phyloP scores from a whole-genome alignment of 2,113 vertebrate genomes.

The Phoenicopterus ruber region DNA sequence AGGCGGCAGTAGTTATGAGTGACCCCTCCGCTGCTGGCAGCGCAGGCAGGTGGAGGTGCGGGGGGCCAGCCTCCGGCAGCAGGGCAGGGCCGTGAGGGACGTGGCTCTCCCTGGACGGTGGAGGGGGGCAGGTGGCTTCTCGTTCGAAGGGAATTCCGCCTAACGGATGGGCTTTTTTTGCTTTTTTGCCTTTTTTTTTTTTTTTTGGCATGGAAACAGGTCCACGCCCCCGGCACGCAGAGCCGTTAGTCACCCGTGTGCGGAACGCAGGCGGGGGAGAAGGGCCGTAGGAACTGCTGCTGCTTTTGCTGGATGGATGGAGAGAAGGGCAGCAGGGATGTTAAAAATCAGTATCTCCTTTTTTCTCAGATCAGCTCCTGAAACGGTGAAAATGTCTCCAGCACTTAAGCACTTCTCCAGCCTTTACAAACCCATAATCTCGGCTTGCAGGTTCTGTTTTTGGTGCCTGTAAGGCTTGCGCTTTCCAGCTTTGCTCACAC shows the following conservation, averaged over 20 bases:
- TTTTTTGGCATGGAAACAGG: neutral
- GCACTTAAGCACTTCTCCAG: neutral
- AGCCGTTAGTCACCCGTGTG: neutral
- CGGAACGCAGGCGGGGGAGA: neutral
- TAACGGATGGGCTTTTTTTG: neutral
- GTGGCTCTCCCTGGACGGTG: neutral
- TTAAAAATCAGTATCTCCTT: neutral
- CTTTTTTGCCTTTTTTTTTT: neutral
- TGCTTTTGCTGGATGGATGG: neutral
- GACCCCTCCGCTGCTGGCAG: neutral
- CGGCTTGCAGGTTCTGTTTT: neutral
- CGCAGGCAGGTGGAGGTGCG: neutral
- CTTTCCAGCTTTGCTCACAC: neutral
- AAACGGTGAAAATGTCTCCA: neutral
- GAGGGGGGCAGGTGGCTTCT: neutral
- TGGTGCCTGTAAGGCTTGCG: neutral
- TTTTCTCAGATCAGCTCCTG: neutral
- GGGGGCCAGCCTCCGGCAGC: neutral
- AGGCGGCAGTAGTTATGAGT: neutral
- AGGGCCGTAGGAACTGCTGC: neutral
- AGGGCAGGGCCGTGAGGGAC: neutral
- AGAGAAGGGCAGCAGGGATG: neutral
- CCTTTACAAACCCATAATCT: neutral
- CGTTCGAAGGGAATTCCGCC: neutral
- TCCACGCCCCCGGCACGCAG: neutral